Base-by-base conservation (phyloP, 1,140 invertebrate genomes). In the Armadillidium nasatum region DNA sequence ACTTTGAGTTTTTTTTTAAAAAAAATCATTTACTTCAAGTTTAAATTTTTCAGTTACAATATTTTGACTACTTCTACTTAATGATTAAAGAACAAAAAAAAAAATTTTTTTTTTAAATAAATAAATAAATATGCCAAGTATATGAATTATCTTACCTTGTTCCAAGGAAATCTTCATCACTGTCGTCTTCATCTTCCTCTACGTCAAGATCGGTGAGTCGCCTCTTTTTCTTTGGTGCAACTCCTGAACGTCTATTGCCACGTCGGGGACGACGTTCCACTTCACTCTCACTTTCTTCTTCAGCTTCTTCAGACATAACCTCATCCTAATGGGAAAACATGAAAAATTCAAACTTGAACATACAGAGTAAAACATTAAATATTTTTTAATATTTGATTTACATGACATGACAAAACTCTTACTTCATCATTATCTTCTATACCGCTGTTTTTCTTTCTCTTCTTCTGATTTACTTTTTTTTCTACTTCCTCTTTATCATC, bases 401-500 rank as follows among this genome's bases (percentile, higher is more conserved):
- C 33, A 33, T 3, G 6, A n/a, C n/a, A n/a, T n/a, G 6, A 33
- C 33, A 33, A 33, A 33, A 33, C 33, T 33, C 33, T 44, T 22
- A 50, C 72, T 68, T 72, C 77, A 70, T 72, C 76, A 74, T 78
- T 76, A 74, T 73, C 74, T 45, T 74, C 81, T 46, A 70, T 75
- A 21, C 68, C 77, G 22, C 77, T 68, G 19, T 21, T 33, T 66
- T 68, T 68, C 69, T 74, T 75, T 72, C 76, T 89, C 88, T 82
- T 90, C 88, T 79, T 89, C 88, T 76, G 88, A 11, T 75, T 75
- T 71, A 72, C 75, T n/a, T 76, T 75, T n/a, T 87, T 82, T 89
- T 89, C 88, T 89, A 89, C 84, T 87, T 77, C 73, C 23, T 80
- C 76, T 11, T 78, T 78, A 67, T 75, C 73, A 19, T 71, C 74